A percentile compares a stretch with the other conserved stretches of the same genome.
Conservation (phyloP, 2,113 vertebrate genomes). For the Raphicerus campestris region DNA sequence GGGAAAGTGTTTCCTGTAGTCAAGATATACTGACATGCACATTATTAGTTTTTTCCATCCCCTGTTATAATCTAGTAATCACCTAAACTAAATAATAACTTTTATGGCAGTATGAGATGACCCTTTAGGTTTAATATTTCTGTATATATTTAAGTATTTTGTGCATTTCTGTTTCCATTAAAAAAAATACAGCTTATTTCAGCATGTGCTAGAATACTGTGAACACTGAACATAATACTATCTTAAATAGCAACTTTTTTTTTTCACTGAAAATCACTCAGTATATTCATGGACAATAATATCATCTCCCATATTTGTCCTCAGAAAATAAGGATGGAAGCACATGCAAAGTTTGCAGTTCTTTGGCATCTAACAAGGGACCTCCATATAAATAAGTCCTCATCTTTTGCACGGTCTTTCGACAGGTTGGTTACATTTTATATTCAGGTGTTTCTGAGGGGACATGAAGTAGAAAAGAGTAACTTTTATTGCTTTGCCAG, state of each 20-base stretch:
- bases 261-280: conserved; percentile 17
- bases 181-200: conserved; percentile 15
- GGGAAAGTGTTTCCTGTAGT: background rate
- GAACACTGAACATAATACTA: background rate
- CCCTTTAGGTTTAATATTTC: conserved; percentile 6
- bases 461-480: background rate
- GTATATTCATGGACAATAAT: conserved; percentile 21
- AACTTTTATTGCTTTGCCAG: background rate
- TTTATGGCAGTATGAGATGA: background rate
- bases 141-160: conserved; percentile 2
- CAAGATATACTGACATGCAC: background rate
- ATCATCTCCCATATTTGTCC: conserved; percentile 61
- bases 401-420: conserved; percentile 96
- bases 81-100: background rate
- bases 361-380: conserved; percentile 98
- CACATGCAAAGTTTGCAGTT: conserved; percentile 96
- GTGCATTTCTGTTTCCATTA: background rate
- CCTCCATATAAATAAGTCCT: conserved; percentile 95
- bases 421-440: conserved; percentile 89
- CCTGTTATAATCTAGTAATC: background rate
- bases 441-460: background rate
- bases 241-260: background rate
- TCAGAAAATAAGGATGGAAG: conserved; percentile 93
- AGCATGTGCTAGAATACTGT: background rate
- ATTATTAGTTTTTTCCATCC: background rate